These are phyloP conservation scores for Drosophila vallismaia DNA, from an alignment of 2,888 invertebrate genomes.

Conservation along the genomic window DNA sequence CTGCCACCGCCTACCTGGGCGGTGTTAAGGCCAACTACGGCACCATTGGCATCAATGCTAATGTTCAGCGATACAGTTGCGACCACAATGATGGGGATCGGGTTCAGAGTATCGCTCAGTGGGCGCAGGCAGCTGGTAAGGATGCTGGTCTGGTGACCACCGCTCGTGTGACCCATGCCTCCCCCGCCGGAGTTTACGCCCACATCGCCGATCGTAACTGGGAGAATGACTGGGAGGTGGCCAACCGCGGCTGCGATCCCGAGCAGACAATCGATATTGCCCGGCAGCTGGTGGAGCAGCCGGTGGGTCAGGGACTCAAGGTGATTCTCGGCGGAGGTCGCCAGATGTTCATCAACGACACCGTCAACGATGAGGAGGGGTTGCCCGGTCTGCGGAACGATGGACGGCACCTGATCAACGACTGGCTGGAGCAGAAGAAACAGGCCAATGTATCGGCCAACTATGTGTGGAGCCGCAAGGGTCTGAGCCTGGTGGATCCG, in stretches of 20 bases:
- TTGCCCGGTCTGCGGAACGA: slow-evolving; percentile 86
- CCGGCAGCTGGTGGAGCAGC: slow-evolving; percentile 87
- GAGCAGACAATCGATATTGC: slow-evolving; percentile 89
- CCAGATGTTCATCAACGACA: slow-evolving; percentile 72
- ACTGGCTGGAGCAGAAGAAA: slow-evolving; percentile 86
- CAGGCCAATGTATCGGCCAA: slow-evolving; percentile 78
- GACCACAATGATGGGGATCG: slow-evolving; percentile 85
- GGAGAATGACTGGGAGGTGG: slow-evolving; percentile 88
- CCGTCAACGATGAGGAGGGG: slow-evolving; percentile 85
- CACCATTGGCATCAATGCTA: slow-evolving; percentile 90
- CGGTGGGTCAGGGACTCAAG: slow-evolving; percentile 89
- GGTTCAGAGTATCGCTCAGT: slow-evolving; percentile 88
- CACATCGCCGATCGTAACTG: slow-evolving; percentile 89
- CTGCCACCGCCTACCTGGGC: slow-evolving; percentile 91
- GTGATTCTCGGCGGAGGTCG: slow-evolving; percentile 85
- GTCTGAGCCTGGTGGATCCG: slow-evolving; percentile 82
- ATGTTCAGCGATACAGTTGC: slow-evolving; percentile 88
- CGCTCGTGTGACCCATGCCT: slow-evolving; percentile 91
- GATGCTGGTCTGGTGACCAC: slow-evolving; percentile 90
- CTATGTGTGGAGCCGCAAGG: slow-evolving; percentile 81
- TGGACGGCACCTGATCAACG: slow-evolving; percentile 87
- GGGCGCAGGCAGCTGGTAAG: slow-evolving; percentile 89
- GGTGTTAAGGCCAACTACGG: slow-evolving; percentile 91
- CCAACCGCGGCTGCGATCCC: slow-evolving; percentile 83
- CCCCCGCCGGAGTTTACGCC: slow-evolving; percentile 90